phyloP scores from a whole-genome alignment of 2,888 invertebrate genomes.

The Yponomeuta evonymella region DNA sequence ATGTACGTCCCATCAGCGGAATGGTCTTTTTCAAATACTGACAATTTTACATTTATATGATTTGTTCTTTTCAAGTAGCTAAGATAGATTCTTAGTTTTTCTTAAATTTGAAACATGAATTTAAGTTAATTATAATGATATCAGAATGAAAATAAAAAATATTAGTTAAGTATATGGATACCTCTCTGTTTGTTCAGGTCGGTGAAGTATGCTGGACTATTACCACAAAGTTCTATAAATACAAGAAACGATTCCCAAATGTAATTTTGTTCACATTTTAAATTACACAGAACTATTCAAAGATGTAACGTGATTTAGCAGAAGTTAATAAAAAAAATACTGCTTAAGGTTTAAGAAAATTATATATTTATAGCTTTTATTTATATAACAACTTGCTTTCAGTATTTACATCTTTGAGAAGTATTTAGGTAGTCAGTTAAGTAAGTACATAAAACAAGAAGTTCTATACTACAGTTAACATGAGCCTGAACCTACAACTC shows the following conservation, averaged over 20 bases:
- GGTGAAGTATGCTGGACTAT: constrained; percentile 78
- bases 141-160: constrained; percentile 26
- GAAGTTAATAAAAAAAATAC: neutral
- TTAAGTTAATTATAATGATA: constrained; percentile 21
- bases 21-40: constrained; percentile 51
- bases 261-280: constrained; percentile 60
- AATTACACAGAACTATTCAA: constrained; percentile 26
- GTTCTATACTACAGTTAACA: neutral
- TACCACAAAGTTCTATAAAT: constrained; percentile 79
- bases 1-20: constrained; percentile 83
- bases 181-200: constrained; percentile 75
- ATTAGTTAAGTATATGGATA: constrained; percentile 61
- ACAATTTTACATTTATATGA: constrained; percentile 31
- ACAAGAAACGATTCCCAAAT: constrained; percentile 77
- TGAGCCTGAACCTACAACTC: too few relatives aligned
- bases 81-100: constrained; percentile 30
- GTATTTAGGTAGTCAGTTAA: constrained; percentile 16
- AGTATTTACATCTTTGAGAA: constrained; percentile 41
- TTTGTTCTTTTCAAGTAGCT: constrained; percentile 33
- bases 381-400: too few relatives aligned
- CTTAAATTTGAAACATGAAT: constrained; percentile 32
- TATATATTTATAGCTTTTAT: neutral
- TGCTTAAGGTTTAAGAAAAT: neutral
- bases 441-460: neutral
- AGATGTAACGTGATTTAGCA: constrained; percentile 16